Evolutionary conservation across 2,113 vertebrate genomes (phyloP), one percentile per base, ranked within the genome.

Genomic region (Corythoichthys haematopterus): DNA sequence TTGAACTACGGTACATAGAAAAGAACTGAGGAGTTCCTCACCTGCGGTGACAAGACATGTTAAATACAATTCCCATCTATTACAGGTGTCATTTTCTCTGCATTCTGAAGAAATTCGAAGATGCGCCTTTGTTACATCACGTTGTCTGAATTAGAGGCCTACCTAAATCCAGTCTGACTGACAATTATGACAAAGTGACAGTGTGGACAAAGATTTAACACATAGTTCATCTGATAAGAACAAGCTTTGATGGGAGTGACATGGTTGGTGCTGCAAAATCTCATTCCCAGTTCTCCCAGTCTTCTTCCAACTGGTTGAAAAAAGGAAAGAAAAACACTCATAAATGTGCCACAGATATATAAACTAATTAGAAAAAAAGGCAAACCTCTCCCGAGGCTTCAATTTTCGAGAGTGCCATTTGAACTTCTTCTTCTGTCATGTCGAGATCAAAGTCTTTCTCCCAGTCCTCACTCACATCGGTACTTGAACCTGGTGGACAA

Each of bases 231-330:
- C 87, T 71, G 82, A 78, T 4, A 72, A 82, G 80, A 80, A 86
- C 82, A 71, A 74, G 77, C 74, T 77, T 88, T 60, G 67, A 79
- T 71, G 68, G 79, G 13, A 28, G 60, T 71, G 65, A 76, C 74
- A 70, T 69, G 65, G 68, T 77, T 70, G 1, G 15, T 73, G 77
- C 64, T 36, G 69, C 55, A 1, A 68, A 37, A 50, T 20, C 82
- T 94, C 91, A 98, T 71, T 98, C 94, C 97, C 97, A 99, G 90
- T 97, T 94, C 84, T 98, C 96, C 97, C 97, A 99, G 80, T 98
- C 96, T 77, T 93, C 96, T 10, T 98, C 97, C 90, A 99, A 84
- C 96, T 98, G 58, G 84, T 83, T 69, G 51, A 69, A 51, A 50
- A 15, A 3, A 35, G 33, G 1, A 20, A 84, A 78, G 51, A 28